phyloP scores from a whole-genome alignment of 2,113 vertebrate species.

The Pseudopipra pipra region DNA sequence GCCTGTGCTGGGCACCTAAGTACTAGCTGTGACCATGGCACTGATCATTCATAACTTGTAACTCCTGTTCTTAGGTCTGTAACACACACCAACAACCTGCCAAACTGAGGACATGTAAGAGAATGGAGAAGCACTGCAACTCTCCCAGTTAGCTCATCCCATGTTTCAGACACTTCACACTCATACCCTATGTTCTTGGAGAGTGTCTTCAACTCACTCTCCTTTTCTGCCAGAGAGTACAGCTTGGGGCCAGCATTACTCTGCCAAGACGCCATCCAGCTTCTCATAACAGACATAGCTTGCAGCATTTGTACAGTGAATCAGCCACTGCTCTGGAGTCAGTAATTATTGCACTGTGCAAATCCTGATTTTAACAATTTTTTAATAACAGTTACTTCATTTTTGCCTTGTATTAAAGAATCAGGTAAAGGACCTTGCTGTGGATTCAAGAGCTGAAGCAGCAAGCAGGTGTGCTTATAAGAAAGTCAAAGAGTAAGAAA shows the following conservation, averaged over 20 bases:
- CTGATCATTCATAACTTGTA: fast-evolving
- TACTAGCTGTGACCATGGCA: neutral
- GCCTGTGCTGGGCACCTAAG: neutral
- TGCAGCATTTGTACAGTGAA: neutral
- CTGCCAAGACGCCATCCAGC: neutral
- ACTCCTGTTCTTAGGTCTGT: neutral
- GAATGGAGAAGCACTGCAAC: neutral
- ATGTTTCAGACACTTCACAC: neutral
- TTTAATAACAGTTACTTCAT: neutral
- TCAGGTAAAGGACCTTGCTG: neutral
- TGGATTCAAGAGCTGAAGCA: neutral
- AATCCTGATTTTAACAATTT: neutral
- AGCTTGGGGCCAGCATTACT: neutral
- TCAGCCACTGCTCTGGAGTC: neutral
- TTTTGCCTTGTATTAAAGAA: neutral
- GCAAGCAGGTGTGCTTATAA: neutral
- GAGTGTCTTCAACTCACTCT: neutral
- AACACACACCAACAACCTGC: neutral
- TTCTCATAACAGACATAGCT: neutral
- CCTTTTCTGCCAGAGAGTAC: neutral
- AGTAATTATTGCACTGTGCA: neutral
- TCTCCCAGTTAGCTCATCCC: neutral
- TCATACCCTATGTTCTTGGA: neutral
- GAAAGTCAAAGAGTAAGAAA: neutral
- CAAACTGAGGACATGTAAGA: neutral